phyloP scores from a whole-genome alignment of 2,888 invertebrate species.

The Clostera curtula region DNA sequence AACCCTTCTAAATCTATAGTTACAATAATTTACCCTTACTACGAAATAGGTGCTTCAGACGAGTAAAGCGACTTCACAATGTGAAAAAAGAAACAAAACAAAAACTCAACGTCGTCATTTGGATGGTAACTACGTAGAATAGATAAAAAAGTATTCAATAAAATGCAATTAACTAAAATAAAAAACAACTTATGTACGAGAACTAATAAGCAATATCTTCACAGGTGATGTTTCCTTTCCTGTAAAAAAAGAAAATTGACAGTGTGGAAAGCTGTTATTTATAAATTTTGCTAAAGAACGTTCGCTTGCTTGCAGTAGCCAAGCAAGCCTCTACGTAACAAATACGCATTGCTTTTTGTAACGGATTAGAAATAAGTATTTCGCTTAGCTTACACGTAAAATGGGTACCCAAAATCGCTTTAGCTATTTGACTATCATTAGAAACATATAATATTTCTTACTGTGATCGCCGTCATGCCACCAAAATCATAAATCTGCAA shows the following conservation, averaged over 20 bases:
- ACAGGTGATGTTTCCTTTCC: constrained; percentile 36
- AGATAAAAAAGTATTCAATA: constrained; percentile 33
- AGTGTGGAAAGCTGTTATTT: too few species aligned
- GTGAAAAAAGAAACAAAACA: constrained; percentile 1
- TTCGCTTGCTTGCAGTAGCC: too few species aligned
- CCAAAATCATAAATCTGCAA: too few species aligned
- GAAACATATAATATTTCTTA: too few species aligned
- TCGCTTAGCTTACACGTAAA: constrained; percentile 10
- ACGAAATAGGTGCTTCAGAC: neutral
- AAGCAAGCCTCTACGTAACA: too few species aligned
- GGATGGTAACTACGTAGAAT: constrained; percentile 13
- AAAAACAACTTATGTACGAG: constrained; percentile 15
- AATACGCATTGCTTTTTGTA: constrained; percentile 7
- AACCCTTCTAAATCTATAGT: too few species aligned
- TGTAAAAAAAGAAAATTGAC: constrained; percentile 33
- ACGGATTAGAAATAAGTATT: too few species aligned
- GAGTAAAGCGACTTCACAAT: neutral
- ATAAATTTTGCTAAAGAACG: too few species aligned
- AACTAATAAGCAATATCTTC: constrained; percentile 24
- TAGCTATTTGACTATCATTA: constrained; percentile 4
- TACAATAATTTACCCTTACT: too few species aligned
- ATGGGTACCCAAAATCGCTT: constrained; percentile 23
- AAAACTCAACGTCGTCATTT: constrained; percentile 15
- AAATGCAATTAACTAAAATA: constrained; percentile 53
- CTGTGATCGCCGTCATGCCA: too few species aligned